Conservation (phyloP, 2,888 invertebrate genomes). For the Junonia oenone region DNA sequence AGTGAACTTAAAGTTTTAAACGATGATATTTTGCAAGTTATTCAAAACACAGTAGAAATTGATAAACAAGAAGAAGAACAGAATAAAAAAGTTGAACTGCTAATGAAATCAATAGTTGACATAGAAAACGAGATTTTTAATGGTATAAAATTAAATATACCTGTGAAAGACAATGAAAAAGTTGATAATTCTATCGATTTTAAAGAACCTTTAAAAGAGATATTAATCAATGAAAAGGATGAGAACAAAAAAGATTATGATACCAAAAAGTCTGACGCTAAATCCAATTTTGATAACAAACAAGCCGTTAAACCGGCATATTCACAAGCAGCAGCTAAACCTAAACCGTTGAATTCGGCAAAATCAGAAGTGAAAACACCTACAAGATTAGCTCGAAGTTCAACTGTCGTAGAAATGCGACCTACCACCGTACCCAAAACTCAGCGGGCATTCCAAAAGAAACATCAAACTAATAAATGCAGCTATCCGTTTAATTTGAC, state of each 20-base stretch:
- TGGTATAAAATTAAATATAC: neutral
- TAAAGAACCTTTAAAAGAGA: constrained; percentile 9
- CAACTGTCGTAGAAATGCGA: constrained; percentile 68
- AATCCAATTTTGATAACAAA: constrained; percentile 42
- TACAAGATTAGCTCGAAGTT: constrained; percentile 55
- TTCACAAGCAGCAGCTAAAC: constrained; percentile 75
- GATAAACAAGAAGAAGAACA: neutral
- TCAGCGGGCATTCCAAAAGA: constrained; percentile 48
- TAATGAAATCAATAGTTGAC: neutral
- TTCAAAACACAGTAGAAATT: constrained; percentile 2
- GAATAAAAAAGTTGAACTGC: neutral
- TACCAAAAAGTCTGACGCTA: constrained; percentile 41
- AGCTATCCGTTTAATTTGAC: constrained; percentile 75
- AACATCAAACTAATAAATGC: constrained; percentile 60
- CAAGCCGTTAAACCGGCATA: constrained; percentile 57
- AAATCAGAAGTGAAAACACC: constrained; percentile 59
- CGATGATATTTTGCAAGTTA: constrained; percentile 8
- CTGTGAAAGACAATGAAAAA: neutral
- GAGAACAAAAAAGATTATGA: constrained; percentile 40
- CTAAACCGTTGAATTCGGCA: constrained; percentile 47
- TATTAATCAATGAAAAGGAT: constrained; percentile 23
- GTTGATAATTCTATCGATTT: neutral
- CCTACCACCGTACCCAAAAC: constrained; percentile 44
- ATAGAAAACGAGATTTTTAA: neutral
- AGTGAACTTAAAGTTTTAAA: constrained; percentile 15